These are phyloP conservation scores for Babylonia areolata DNA, from an alignment of 1,140 invertebrate species.

Conservation along the genomic window DNA sequence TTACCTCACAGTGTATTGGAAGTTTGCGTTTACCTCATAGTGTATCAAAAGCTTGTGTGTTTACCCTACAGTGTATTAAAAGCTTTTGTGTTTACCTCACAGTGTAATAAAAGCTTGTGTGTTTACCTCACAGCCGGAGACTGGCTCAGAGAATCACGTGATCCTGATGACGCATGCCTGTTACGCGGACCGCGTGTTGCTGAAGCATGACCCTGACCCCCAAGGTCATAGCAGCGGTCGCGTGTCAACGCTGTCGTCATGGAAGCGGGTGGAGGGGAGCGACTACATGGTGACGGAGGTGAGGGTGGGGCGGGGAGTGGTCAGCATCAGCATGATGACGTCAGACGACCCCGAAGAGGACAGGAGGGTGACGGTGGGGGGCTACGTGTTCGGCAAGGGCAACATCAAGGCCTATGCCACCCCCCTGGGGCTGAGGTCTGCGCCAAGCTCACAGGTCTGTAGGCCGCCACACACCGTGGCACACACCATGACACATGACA, in stretches of 20 bases:
- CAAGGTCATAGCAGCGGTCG: neutral
- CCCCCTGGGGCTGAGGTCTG: neutral
- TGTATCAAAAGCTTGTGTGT: too few species aligned
- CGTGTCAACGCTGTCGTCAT: conserved; percentile 10
- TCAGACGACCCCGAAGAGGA: conserved; percentile 9
- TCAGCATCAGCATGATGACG: neutral
- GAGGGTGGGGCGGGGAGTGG: conserved; percentile 3
- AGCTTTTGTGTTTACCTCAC: too few species aligned
- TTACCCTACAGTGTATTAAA: too few species aligned
- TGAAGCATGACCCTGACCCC: neutral
- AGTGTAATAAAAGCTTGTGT: too few species aligned
- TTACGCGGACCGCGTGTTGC: conserved; percentile 20
- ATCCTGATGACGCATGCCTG: conserved; percentile 29
- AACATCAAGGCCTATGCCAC: conserved; percentile 27
- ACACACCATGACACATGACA: too few species aligned
- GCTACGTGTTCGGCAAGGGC: conserved; percentile 27
- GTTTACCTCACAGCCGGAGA: neutral
- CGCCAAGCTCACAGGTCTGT: neutral
- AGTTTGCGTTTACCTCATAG: too few species aligned
- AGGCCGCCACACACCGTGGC: too few species aligned
- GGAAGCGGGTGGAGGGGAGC: conserved; percentile 1
- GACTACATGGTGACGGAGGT: conserved; percentile 27
- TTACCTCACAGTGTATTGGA: too few species aligned
- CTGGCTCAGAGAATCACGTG: conserved; percentile 25
- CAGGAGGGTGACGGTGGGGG: neutral